Evolutionary conservation across 2,888 invertebrate genomes (phyloP).

Genomic region (Thelaira solivaga): DNA sequence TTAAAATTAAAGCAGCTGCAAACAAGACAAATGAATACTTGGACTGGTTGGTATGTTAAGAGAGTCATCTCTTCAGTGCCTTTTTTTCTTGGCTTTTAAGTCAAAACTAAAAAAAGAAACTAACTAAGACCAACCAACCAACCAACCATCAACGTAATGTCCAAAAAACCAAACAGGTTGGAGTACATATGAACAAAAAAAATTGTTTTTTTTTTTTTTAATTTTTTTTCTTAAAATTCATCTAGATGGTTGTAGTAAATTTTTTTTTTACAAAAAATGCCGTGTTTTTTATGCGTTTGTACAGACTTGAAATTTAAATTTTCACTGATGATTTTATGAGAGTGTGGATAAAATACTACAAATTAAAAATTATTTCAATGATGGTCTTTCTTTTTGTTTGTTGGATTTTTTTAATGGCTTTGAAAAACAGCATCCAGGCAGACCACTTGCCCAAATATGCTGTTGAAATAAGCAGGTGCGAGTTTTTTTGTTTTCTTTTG

Average conservation of each 20-base stretch:
- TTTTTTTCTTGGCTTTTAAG: conserved; percentile 1
- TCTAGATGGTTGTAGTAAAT: background rate
- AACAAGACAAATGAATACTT: conserved; percentile 20
- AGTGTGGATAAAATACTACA: conserved; percentile 33
- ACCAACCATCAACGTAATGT: conserved; percentile 39
- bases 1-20: conserved; percentile 55
- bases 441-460: background rate
- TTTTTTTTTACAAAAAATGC: background rate
- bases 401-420: conserved; percentile 1
- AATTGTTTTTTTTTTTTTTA: no score
- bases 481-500: conserved; percentile 24
- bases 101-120: background rate
- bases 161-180: conserved; percentile 55
- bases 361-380: conserved; percentile 52
- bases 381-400: background rate
- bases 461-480: conserved; percentile 58
- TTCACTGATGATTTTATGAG: conserved; percentile 35
- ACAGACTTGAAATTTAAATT: conserved; percentile 40
- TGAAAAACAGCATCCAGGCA: conserved; percentile 7
- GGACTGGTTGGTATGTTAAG: conserved; percentile 43
- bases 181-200: conserved; percentile 9
- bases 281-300: background rate
- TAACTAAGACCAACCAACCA: conserved; percentile 25
- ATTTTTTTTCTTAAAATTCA: conserved; percentile 4
- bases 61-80: conserved; percentile 33